Evolutionary conservation across 2,113 vertebrate species (phyloP), one percentile per base, ranked within the genome.

Genomic region (Archocentrus centrarchus): DNA sequence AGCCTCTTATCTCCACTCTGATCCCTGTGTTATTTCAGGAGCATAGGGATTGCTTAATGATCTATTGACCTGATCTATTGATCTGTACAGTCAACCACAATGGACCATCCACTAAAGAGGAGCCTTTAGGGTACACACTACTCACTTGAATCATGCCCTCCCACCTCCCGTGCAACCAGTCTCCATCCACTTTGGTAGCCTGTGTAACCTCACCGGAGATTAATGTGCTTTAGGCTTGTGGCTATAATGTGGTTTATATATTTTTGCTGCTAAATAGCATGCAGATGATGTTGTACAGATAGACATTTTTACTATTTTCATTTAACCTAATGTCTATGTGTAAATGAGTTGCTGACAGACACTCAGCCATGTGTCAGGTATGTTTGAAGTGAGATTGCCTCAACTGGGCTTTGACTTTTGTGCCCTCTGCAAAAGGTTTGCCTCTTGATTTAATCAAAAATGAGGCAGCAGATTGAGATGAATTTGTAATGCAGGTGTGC

Each of bases 1-100:
- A 60, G n/a, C 86, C 87, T 94, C 90, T 94, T 94, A 95, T 95
- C 94, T 87, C 86, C 80, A 79, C 93, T 91, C 90, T 92, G 87
- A 95, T 95, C 94, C 90, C 87, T 81, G 86, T 94, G 93, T 95
- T 95, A 94, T 95, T 95, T 93, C 88, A 80, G 92, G 87, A 91
- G 87, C 87, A 86, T 84, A 88, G 93, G 95, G 93, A 94, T 95
- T 94, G 93, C 89, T 90, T 93, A 96, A 95, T 95, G 95, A 96
- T 96, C 94, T 95, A 94, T 96, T 91, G 93, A 94, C 90, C 82
- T 6, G 44, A 91, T 79, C 59, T 83, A 93, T 94, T 44, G 91
- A 94, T 92, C 89, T 75, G 64, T 90, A 92, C 90, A 93, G 92
- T 91, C 86, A 44, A 92, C 93, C 93, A 93, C 93, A 93, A 86